Conservation (phyloP, 2,797 vertebrate genomes). For the Acridotheres tristis region DNA sequence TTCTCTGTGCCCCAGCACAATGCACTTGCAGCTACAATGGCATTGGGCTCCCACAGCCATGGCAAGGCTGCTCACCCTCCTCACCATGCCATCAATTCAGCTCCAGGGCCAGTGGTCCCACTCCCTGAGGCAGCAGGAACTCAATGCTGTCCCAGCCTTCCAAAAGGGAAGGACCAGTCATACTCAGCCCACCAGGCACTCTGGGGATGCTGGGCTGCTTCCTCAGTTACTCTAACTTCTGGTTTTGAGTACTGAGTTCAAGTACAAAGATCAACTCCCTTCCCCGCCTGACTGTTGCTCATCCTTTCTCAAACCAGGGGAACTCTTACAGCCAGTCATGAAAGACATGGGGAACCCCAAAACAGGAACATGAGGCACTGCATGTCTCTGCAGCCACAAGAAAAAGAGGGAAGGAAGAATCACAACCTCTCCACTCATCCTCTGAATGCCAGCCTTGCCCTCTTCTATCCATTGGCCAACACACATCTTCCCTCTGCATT, state of each 20-base stretch:
- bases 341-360: background rate
- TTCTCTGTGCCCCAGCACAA: rapidly evolving
- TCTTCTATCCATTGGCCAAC: background rate
- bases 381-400: rapidly evolving
- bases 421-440: background rate
- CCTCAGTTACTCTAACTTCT: background rate
- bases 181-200: background rate
- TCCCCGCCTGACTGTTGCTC: background rate
- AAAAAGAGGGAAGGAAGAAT: background rate
- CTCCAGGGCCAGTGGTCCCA: background rate
- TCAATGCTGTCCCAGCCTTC: background rate
- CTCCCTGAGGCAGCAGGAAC: rapidly evolving
- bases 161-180: background rate
- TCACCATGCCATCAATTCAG: rapidly evolving
- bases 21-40: rapidly evolving
- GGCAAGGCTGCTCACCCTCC: rapidly evolving
- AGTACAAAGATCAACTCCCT: background rate
- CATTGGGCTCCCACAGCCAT: background rate
- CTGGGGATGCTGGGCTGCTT: background rate
- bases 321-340: background rate
- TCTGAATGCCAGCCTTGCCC: background rate
- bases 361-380: background rate
- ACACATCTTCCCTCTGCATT: background rate
- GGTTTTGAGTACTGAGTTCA: background rate
- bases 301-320: background rate